Conservation (phyloP, 23 tunicate genomes). For the Halocynthia aurantium region DNA sequence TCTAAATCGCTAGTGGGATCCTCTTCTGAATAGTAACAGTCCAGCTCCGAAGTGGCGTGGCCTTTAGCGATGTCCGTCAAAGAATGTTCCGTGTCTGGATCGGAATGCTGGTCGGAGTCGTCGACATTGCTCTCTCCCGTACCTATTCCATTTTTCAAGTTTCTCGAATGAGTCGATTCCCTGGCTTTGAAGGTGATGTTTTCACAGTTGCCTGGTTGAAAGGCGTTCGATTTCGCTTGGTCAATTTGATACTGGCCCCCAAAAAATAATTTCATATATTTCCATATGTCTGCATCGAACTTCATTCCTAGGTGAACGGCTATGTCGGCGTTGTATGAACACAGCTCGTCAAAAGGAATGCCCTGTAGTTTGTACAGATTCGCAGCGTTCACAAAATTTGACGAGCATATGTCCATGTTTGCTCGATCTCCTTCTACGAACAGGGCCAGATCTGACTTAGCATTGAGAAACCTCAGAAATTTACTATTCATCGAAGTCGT, state of each 20-base stretch:
- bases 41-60: constrained; percentile 57
- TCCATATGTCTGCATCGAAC: constrained; percentile 6
- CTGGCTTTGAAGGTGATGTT: constrained; percentile 5
- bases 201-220: constrained; percentile 11
- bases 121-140: constrained; percentile 25
- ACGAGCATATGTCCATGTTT: not conserved
- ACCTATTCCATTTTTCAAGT: not conserved
- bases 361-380: constrained; percentile 16
- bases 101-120: constrained; percentile 68
- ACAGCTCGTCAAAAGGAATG: constrained; percentile 4
- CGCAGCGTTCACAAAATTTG: constrained; percentile 7
- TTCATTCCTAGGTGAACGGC: not conserved
- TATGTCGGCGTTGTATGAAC: constrained; percentile 8
- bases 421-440: not conserved
- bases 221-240: constrained; percentile 3
- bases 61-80: constrained; percentile 78
- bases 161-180: not conserved
- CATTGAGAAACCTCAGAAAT: constrained; percentile 9
- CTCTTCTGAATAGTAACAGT: constrained; percentile 47
- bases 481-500: constrained; percentile 8
- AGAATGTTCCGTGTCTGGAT: constrained; percentile 61
- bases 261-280: constrained; percentile 4
- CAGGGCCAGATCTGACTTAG: constrained; percentile 16
- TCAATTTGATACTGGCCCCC: constrained; percentile 7
- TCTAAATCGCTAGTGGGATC: constrained; percentile 22